Evolutionary conservation across 1,140 invertebrate species (phyloP).

Genomic region (Akabosia matsudoensis): DNA sequence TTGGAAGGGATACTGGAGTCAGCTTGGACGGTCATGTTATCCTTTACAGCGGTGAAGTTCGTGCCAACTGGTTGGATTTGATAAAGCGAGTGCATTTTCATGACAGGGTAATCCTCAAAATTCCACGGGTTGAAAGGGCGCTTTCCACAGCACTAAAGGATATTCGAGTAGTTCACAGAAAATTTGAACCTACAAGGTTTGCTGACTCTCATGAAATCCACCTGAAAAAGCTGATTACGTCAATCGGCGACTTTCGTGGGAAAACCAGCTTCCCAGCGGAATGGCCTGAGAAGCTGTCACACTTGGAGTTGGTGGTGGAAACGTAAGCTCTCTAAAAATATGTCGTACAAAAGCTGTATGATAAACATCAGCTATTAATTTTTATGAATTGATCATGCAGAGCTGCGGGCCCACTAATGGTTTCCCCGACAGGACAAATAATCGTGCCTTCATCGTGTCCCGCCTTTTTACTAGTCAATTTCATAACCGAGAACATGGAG

Average conservation of each 20-base stretch:
- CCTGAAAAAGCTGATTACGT: constrained; percentile 73
- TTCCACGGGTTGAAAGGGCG: constrained; percentile 78
- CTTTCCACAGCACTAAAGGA: constrained; percentile 73
- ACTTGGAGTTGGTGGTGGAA: constrained; percentile 85
- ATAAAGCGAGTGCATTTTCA: constrained; percentile 77
- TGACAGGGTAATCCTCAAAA: constrained; percentile 66
- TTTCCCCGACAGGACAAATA: constrained; percentile 88
- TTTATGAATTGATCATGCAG: constrained; percentile 54
- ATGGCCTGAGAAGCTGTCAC: constrained; percentile 67
- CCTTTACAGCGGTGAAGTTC: constrained; percentile 83
- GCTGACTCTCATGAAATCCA: constrained; percentile 77
- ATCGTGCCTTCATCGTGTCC: constrained; percentile 87
- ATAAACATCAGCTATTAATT: no score
- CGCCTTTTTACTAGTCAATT: constrained; percentile 74
- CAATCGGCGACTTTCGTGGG: constrained; percentile 74
- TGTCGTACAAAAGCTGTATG: background rate
- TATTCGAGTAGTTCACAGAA: constrained; percentile 78
- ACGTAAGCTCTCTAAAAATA: constrained; percentile 60
- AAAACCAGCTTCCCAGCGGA: constrained; percentile 64
- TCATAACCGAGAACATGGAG: constrained; percentile 72
- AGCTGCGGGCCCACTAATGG: constrained; percentile 84
- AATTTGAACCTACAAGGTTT: constrained; percentile 84
- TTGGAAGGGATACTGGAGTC: constrained; percentile 83
- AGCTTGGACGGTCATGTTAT: constrained; percentile 81
- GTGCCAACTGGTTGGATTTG: constrained; percentile 84